A percentile compares a stretch with the other conserved stretches of the same genome.
Conservation (phyloP, 2,113 vertebrate species). For the Opisthocomus hoazin region DNA sequence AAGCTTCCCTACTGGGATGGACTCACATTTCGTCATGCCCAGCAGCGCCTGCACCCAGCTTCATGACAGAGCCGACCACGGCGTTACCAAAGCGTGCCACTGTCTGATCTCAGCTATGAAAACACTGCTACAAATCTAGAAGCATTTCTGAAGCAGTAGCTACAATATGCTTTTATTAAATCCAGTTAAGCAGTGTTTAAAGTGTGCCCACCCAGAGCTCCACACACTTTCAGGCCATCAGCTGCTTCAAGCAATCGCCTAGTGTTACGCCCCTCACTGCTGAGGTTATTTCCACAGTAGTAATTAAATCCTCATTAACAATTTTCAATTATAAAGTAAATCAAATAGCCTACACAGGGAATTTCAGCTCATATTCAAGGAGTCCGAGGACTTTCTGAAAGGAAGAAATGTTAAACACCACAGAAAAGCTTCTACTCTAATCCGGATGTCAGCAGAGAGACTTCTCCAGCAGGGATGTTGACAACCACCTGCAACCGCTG, state of each 20-base stretch:
- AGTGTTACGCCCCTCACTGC: accelerated
- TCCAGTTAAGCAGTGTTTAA: background rate
- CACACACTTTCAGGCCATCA: background rate
- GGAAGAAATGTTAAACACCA: background rate
- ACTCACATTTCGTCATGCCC: accelerated
- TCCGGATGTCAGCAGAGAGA: background rate
- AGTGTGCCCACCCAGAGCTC: background rate
- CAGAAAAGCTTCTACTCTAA: background rate
- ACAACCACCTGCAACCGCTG: background rate
- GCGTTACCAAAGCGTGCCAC: accelerated
- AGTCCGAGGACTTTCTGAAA: background rate
- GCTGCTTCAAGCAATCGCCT: background rate
- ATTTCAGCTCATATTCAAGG: background rate
- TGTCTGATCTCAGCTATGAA: background rate
- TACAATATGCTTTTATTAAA: background rate
- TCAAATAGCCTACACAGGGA: background rate
- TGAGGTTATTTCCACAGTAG: background rate
- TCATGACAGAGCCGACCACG: background rate
- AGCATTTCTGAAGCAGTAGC: background rate
- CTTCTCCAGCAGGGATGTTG: background rate
- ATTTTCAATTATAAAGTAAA: background rate
- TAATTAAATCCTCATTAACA: background rate
- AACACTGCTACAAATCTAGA: background rate
- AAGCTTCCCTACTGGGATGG: background rate
- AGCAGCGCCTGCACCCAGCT: accelerated